These are phyloP conservation scores for Leiothrix lutea DNA, from an alignment of 2,113 vertebrate genomes.

Conservation along the genomic window DNA sequence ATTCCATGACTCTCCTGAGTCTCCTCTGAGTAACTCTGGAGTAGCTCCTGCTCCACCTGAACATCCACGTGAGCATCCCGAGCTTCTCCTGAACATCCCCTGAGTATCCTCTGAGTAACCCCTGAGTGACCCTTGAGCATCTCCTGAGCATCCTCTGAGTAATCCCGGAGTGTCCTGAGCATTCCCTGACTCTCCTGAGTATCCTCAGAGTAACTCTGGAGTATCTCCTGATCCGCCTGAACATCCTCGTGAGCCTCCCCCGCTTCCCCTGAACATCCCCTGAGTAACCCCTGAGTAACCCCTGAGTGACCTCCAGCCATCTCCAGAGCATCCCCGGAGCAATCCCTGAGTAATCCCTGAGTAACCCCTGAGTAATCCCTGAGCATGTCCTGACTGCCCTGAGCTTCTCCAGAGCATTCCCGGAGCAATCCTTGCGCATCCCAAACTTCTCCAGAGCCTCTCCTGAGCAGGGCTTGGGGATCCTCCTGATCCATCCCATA, in stretches of 20 bases:
- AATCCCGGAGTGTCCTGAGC: too few relatives aligned
- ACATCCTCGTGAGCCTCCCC: accelerated
- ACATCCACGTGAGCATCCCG: too few relatives aligned
- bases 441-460: background rate
- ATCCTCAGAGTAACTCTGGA: too few relatives aligned
- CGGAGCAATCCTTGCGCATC: background rate
- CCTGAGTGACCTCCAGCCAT: too few relatives aligned
- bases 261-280: background rate
- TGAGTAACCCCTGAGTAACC: background rate
- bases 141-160: too few relatives aligned
- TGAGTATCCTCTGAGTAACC: background rate
- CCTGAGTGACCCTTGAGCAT: background rate
- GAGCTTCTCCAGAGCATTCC: background rate
- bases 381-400: too few relatives aligned
- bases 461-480: background rate
- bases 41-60: too few relatives aligned
- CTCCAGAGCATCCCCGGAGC: too few relatives aligned
- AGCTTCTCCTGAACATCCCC: background rate
- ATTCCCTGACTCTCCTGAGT: too few relatives aligned
- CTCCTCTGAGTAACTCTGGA: too few relatives aligned
- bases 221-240: accelerated
- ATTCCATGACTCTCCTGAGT: too few relatives aligned
- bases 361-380: too few relatives aligned
- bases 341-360: background rate
- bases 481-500: background rate